Percentiles rank a stretch among this genome's conserved stretches.
phyloP scores from a whole-genome alignment of 2,888 invertebrate genomes.

The Melangyna quadrimaculata region DNA sequence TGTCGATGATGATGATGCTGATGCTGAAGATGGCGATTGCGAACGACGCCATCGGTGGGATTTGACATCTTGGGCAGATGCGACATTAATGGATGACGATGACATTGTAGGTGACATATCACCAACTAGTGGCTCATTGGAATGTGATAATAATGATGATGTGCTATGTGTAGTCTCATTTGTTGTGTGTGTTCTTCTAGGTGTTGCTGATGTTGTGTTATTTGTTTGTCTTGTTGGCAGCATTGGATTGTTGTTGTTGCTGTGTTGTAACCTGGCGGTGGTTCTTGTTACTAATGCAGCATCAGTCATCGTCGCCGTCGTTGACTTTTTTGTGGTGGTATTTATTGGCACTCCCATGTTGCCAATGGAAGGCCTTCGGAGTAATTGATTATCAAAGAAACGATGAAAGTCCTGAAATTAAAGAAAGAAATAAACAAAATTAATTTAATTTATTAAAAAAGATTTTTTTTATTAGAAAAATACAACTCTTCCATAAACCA shows the following conservation, averaged over 20 bases:
- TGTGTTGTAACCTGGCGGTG: constrained; percentile 47
- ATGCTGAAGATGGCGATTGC: constrained; percentile 34
- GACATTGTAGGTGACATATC: constrained; percentile 46
- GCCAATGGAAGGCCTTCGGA: constrained; percentile 68
- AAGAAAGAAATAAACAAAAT: background rate
- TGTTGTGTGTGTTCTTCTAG: constrained; percentile 29
- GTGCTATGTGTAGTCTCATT: constrained; percentile 57
- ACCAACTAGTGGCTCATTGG: constrained; percentile 54
- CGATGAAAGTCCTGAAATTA: constrained; percentile 43
- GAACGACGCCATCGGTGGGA: constrained; percentile 67
- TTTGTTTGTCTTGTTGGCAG: constrained; percentile 56
- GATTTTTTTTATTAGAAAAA: no score
- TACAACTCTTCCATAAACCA: no score
- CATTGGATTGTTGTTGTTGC: no score
- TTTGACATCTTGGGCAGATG: constrained; percentile 21
- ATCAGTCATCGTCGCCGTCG: constrained; percentile 49
- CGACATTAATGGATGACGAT: constrained; percentile 34
- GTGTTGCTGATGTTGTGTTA: background rate
- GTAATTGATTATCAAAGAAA: background rate
- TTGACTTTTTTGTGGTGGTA: constrained; percentile 42
- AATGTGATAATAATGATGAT: constrained; percentile 65
- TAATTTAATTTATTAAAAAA: background rate
- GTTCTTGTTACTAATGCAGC: constrained; percentile 45
- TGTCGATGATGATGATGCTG: constrained; percentile 39
- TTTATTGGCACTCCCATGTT: constrained; percentile 73